Evolutionary conservation across 1,140 invertebrate species (phyloP), one percentile per base, ranked within the genome.

Genomic region (Hycleus phaleratus): DNA sequence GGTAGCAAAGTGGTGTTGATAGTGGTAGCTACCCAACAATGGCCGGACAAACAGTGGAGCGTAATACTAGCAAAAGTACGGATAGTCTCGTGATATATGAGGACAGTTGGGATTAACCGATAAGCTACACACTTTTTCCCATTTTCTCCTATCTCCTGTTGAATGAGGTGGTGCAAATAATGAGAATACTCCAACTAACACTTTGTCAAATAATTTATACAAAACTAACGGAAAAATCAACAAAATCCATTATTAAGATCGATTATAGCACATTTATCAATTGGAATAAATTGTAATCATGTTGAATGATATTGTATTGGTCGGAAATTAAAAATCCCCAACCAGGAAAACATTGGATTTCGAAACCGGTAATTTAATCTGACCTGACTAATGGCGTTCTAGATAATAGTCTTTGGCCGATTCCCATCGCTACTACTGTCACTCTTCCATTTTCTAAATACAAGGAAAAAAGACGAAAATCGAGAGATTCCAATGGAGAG

Each of bases 81-180:
- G 51, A 43, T 24, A 43, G 52, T 55, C 44, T 26, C 46, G 61
- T 68, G 65, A 68, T 66, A 66, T 66, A 68, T 68, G 67, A 51
- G 59, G 67, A 67, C 62, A 65, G 67, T 60, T 49, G 58, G 65
- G 63, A 68, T 68, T 67, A 68, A 68, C 59, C 65, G 67, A 68
- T 68, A 68, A 68, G 67, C 64, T 66, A 67, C 64, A 66, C 64
- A 63, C 64, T 66, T 32, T 59, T 57, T 58, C 51, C 18, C 56
- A 58, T 53, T 52, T 53, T 46, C 50, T 46, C 54, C 42, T 53
- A 58, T 56, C 59, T 65, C 66, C 66, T 68, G 66, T 68, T 68
- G 66, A 68, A 68, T 68, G 62, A 66, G 62, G 44, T 55, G 32
- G 7, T 42, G 11, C 47, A 50, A 60, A 63, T 63, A 61, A 67